Conservation (phyloP, 2,888 invertebrate species). For the Oscheius sp. region DNA sequence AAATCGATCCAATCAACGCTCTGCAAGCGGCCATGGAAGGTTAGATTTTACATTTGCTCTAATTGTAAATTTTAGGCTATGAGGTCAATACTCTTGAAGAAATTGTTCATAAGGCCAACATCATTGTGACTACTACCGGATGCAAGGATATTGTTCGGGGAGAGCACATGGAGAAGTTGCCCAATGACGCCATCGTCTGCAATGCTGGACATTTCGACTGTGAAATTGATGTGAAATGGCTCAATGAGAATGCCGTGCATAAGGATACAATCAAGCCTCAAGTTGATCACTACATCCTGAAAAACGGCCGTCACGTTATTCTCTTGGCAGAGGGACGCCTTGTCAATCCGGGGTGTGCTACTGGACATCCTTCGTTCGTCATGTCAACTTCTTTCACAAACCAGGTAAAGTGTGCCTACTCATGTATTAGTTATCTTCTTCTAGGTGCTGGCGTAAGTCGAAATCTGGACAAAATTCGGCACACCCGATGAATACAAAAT, state of each 20-base stretch:
- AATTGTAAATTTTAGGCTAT: constrained; percentile 73
- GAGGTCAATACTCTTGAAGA: constrained; percentile 93
- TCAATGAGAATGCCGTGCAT: constrained; percentile 85
- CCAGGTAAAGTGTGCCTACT: no score
- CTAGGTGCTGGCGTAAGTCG: constrained; percentile 85
- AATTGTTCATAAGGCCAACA: constrained; percentile 86
- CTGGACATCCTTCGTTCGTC: constrained; percentile 97
- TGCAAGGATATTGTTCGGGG: constrained; percentile 76
- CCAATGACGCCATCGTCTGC: constrained; percentile 94
- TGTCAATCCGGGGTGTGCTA: constrained; percentile 97
- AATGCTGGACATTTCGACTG: constrained; percentile 98
- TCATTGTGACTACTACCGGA: constrained; percentile 97
- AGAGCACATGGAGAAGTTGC: constrained; percentile 88
- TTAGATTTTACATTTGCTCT: no score
- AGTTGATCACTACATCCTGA: constrained; percentile 86
- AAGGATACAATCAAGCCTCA: constrained; percentile 96
- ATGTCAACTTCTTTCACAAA: constrained; percentile 99
- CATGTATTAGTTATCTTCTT: constrained; percentile 5
- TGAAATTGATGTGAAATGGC: constrained; percentile 94
- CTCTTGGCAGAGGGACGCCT: constrained; percentile 93
- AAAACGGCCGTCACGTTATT: constrained; percentile 90
- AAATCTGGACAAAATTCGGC: constrained; percentile 88
- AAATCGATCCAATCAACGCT: constrained; percentile 98
- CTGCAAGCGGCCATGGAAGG: constrained; percentile 97
- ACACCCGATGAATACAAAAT: constrained; percentile 78